Conservation (phyloP, 2,888 invertebrate genomes). For the Hirtodrosophila histrioides region DNA sequence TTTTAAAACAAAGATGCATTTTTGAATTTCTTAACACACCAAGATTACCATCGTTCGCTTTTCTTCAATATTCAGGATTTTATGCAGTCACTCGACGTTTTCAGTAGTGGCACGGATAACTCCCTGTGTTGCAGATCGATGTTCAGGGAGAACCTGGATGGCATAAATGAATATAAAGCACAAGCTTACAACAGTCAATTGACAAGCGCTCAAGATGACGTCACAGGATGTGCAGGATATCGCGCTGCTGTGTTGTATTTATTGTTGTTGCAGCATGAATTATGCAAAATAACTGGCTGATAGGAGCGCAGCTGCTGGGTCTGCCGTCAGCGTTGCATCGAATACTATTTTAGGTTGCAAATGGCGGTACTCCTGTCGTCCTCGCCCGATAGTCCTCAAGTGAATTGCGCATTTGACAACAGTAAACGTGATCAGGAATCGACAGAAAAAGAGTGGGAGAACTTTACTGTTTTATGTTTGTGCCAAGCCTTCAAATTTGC, state of each 20-base stretch:
- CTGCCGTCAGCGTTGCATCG: slow-evolving; percentile 25
- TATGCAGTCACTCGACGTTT: slow-evolving; percentile 25
- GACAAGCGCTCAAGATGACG: slow-evolving; percentile 38
- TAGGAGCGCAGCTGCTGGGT: slow-evolving; percentile 19
- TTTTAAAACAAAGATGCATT: no score
- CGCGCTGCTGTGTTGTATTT: slow-evolving; percentile 23
- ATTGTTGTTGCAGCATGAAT: slow-evolving; percentile 60
- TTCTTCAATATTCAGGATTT: slow-evolving; percentile 15
- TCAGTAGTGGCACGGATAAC: neutral
- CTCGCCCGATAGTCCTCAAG: slow-evolving; percentile 5
- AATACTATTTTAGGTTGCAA: slow-evolving; percentile 5
- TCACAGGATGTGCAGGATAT: slow-evolving; percentile 31
- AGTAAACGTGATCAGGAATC: slow-evolving; percentile 12
- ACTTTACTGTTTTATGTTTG: slow-evolving; percentile 18
- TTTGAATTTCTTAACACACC: no score
- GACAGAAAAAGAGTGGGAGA: neutral
- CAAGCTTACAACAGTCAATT: slow-evolving; percentile 67
- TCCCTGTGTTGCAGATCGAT: slow-evolving; percentile 9
- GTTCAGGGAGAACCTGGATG: slow-evolving; percentile 29
- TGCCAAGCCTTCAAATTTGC: slow-evolving; percentile 50
- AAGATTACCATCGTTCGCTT: slow-evolving; percentile 5
- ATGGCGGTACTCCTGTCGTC: neutral
- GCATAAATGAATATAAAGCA: slow-evolving; percentile 75
- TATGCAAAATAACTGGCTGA: slow-evolving; percentile 62
- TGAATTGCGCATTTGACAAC: slow-evolving; percentile 5